Evolutionary conservation across 23 tunicate genomes (phyloP).

Genomic region (Halocynthia aurantium): DNA sequence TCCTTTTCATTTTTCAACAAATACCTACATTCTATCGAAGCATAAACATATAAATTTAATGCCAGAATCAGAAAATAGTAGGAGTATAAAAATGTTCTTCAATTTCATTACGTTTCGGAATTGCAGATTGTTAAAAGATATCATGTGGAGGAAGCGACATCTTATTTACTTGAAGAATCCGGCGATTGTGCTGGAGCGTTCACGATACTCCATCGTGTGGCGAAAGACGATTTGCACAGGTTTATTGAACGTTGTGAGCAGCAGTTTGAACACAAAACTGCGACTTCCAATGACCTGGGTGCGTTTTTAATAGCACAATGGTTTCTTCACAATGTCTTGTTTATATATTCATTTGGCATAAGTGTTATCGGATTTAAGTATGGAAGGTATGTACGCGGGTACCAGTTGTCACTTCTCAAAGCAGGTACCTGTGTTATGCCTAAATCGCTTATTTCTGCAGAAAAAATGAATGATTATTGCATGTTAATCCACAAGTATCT

Average conservation of each 20-base stretch:
- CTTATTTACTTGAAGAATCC: conserved; percentile 60
- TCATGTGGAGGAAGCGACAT: conserved; percentile 85
- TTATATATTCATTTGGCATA: neutral
- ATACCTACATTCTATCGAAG: neutral
- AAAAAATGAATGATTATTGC: too few species aligned
- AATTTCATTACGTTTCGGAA: neutral
- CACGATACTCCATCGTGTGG: conserved; percentile 36
- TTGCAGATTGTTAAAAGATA: conserved; percentile 67
- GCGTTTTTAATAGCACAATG: too few species aligned
- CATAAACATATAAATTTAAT: neutral
- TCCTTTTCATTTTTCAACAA: neutral
- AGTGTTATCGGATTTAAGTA: too few species aligned
- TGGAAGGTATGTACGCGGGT: too few species aligned
- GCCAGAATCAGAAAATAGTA: neutral
- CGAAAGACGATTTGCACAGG: conserved; percentile 39
- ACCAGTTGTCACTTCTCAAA: too few species aligned
- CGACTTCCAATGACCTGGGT: neutral
- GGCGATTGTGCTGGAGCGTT: conserved; percentile 82
- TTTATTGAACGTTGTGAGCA: conserved; percentile 23
- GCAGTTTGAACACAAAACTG: neutral
- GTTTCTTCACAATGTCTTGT: neutral
- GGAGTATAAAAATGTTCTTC: neutral
- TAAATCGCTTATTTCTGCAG: too few species aligned
- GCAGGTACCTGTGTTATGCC: too few species aligned
- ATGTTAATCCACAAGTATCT: too few species aligned